Evolutionary conservation across 2,888 invertebrate genomes (phyloP), one percentile per base, ranked within the genome.

Genomic region (Cosmia trapezina): DNA sequence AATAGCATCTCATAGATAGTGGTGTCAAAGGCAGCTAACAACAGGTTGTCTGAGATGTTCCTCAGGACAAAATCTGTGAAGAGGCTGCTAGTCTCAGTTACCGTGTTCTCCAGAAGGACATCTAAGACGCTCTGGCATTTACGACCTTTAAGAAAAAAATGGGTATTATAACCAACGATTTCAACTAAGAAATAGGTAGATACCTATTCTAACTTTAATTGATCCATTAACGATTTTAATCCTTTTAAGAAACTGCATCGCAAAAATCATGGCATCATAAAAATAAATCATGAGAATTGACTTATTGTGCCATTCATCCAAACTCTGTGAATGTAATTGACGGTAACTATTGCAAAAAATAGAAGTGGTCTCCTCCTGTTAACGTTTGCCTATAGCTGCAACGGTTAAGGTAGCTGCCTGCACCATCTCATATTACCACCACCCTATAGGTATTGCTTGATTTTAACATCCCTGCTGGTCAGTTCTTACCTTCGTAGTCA

Each of bases 1-100:
- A 80, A 77, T 14, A 86, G 56, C 45, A 86, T 51, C 54, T 83
- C 78, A 14, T 75, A 68, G 19, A 78, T 71, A 17, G 73, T 80
- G 9, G 87, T 87, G 9, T 87, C 86, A 45, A 79, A 87, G 0
- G 74, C 67, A 56, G 86, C 87, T 0, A 84, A 19, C 45, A 87
- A 28, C 6, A 87, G 17, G 43, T 85, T 87, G 45, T 84, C 78
- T 12, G 74, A 73, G 0, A 84, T 47, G 41, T 81, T 78, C 41
- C 74, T 76, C 6, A 87, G 61, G 19, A 83, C 78, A 6, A 22
- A 11, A 19, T 86, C 84, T 7, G 77, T 78, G 45, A 78, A 83
- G 0, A 74, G 22, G 43, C 78, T 79, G 2, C 60, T 67, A 28
- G 64, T 57, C 0, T 71, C 71, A 7, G 72, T 78, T 2, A 73